Evolutionary conservation across 2,797 vertebrate species (phyloP).

Genomic region (Malurus splendens): DNA sequence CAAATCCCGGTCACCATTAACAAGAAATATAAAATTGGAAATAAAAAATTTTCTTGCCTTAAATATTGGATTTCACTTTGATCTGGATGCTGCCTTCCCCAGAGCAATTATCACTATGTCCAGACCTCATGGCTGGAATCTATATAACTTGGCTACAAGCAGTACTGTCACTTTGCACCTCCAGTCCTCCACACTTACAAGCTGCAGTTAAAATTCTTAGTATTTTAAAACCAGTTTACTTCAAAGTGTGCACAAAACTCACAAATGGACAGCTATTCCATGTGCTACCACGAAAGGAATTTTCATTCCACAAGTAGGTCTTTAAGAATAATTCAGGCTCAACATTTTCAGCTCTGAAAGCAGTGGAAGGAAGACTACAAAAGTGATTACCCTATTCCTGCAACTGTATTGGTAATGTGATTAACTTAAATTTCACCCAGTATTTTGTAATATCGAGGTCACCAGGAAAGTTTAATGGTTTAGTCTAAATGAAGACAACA

Average conservation of each 20-base stretch:
- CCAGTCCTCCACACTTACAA: background rate
- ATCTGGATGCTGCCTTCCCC: background rate
- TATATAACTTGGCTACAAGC: background rate
- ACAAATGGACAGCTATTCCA: background rate
- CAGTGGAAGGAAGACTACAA: background rate
- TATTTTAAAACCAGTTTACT: background rate
- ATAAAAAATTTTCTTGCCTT: background rate
- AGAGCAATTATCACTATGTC: background rate
- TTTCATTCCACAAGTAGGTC: background rate
- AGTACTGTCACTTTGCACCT: background rate
- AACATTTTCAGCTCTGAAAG: background rate
- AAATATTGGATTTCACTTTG: background rate
- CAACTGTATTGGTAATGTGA: background rate
- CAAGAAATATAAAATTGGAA: background rate
- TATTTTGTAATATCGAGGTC: background rate
- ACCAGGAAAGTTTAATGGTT: background rate
- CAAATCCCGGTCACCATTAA: background rate
- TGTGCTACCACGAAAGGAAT: background rate
- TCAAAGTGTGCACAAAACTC: background rate
- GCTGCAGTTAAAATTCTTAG: background rate
- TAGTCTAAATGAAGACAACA: background rate
- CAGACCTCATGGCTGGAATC: background rate
- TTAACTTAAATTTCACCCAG: background rate
- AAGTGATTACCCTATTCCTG: background rate
- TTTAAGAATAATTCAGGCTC: background rate